Conservation (phyloP, 2,888 invertebrate species). For the Plebejus melissa region DNA sequence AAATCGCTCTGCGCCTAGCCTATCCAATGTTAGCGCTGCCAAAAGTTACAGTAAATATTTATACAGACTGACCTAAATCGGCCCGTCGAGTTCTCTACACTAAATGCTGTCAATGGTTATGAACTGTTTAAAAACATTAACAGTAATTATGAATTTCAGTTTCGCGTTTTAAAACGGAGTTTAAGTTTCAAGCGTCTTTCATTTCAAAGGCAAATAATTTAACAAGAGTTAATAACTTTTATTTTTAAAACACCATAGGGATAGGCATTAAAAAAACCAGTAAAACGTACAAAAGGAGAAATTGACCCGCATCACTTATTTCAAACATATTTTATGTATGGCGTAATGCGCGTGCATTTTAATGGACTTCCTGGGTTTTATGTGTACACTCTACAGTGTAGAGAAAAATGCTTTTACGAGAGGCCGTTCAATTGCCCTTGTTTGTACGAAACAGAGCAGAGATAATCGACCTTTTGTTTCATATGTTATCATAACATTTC, state of each 20-base stretch:
- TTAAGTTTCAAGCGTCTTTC: background rate
- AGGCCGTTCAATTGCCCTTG: constrained; percentile 29
- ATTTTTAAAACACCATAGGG: too few relatives aligned
- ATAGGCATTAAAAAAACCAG: background rate
- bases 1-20: constrained; percentile 60
- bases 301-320: constrained; percentile 16
- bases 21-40: constrained; percentile 56
- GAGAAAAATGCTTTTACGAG: constrained; percentile 51
- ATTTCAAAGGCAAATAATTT: background rate
- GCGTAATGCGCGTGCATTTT: constrained; percentile 10
- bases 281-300: background rate
- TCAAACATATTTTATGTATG: constrained; percentile 19
- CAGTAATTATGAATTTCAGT: background rate
- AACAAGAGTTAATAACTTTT: too few relatives aligned
- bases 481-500: constrained; percentile 20
- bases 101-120: constrained; percentile 17
- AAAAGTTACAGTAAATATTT: constrained; percentile 60
- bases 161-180: background rate
- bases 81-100: background rate
- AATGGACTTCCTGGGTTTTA: constrained; percentile 51
- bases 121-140: background rate
- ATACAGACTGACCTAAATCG: constrained; percentile 28
- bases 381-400: constrained; percentile 39
- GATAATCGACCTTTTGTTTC: constrained; percentile 42
- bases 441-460: constrained; percentile 45